Conservation (phyloP, 2,113 vertebrate genomes). For the Mohoua ochrocephala region DNA sequence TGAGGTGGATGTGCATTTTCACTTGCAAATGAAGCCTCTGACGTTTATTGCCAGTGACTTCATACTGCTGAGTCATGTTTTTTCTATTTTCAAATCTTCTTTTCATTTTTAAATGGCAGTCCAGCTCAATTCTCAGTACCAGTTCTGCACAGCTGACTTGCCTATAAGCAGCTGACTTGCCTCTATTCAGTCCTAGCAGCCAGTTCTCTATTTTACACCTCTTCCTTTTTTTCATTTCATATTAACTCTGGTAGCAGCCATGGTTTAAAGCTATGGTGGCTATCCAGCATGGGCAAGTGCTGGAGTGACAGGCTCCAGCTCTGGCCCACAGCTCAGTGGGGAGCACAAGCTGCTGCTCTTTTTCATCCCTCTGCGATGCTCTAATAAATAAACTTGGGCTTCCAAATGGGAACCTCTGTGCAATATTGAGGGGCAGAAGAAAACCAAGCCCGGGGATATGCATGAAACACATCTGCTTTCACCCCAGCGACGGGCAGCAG, state of each 20-base stretch:
- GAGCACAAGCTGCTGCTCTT: not conserved
- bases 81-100: not conserved
- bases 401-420: not conserved
- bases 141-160: not conserved
- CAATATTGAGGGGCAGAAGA: not conserved
- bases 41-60: not conserved
- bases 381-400: not conserved
- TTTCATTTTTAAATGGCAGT: not conserved
- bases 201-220: not conserved
- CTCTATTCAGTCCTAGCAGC: not conserved
- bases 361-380: not conserved
- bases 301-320: not conserved
- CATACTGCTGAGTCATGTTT: not conserved
- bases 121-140: not conserved
- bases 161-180: not conserved
- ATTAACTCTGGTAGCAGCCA: not conserved
- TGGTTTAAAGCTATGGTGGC: not conserved
- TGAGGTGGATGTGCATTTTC: not conserved
- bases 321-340: not conserved
- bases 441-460: not conserved
- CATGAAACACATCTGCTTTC: not conserved
- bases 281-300: not conserved
- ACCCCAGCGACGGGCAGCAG: accelerated
- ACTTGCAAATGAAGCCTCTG: not conserved
- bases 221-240: not conserved